phyloP scores from a whole-genome alignment of 2,113 vertebrate species.

The Sminthopsis crassicaudata region DNA sequence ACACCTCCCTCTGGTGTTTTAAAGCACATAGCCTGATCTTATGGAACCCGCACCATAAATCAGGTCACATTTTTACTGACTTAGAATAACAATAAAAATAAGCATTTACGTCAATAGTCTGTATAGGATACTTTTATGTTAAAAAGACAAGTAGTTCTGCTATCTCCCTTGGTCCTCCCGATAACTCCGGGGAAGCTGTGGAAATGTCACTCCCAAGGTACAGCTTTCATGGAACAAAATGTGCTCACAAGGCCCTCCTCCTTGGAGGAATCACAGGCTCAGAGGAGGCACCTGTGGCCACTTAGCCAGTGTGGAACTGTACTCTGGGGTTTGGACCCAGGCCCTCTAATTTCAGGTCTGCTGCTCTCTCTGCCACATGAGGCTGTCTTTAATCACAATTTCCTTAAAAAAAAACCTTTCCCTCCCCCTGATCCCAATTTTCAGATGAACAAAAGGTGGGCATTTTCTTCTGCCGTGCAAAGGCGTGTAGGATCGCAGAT shows the following conservation, averaged over 20 bases:
- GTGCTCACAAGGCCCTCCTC: too few species aligned
- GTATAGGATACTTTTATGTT: too few species aligned
- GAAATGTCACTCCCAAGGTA: neutral
- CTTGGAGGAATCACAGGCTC: neutral
- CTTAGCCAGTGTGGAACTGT: too few species aligned
- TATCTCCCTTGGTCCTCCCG: too few species aligned
- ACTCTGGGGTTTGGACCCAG: too few species aligned
- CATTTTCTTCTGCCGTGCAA: neutral
- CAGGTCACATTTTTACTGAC: neutral
- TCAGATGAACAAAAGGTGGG: neutral
- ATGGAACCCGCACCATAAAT: constrained; percentile 31
- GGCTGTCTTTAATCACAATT: neutral
- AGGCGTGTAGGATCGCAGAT: neutral
- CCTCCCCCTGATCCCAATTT: neutral
- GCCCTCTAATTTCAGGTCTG: neutral
- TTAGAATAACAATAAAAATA: neutral
- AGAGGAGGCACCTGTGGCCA: neutral
- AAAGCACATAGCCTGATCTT: constrained; percentile 14
- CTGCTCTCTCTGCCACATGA: neutral
- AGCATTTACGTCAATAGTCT: neutral
- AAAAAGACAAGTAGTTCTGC: too few species aligned
- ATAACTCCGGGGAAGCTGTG: neutral
- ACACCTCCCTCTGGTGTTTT: neutral
- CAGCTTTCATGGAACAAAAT: neutral
- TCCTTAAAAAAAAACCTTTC: neutral